A percentile compares a stretch with the other conserved stretches of the same genome.
These are phyloP conservation scores for Dendrocincla tyrannina DNA, from an alignment of 2,797 vertebrate species.

Conservation along the genomic window DNA sequence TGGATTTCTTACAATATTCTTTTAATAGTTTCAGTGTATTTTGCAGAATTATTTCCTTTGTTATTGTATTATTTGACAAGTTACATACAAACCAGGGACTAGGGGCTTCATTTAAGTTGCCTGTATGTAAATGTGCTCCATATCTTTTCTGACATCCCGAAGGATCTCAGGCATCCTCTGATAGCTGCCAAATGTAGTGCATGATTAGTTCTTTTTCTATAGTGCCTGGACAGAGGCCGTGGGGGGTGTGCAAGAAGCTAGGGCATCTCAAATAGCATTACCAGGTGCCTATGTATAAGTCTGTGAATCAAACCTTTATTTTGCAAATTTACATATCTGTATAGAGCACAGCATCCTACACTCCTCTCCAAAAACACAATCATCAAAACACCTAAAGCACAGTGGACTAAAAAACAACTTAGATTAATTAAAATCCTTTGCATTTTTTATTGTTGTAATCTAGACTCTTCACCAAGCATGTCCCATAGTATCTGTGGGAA, in stretches of 20 bases:
- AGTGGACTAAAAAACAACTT: background rate
- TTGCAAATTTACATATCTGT: background rate
- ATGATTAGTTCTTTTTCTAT: background rate
- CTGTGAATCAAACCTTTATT: background rate
- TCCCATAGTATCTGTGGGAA: background rate
- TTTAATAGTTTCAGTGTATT: background rate
- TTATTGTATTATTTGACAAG: background rate
- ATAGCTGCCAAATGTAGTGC: background rate
- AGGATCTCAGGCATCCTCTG: background rate
- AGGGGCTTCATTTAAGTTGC: background rate
- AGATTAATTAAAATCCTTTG: background rate
- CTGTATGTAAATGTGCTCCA: background rate
- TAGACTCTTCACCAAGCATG: background rate
- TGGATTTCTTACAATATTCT: background rate
- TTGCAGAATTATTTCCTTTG: background rate
- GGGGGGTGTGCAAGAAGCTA: background rate
- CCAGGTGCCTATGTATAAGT: background rate
- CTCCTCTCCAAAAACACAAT: background rate
- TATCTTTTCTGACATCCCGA: background rate
- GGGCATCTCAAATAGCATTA: background rate
- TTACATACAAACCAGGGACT: background rate
- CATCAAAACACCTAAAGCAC: background rate
- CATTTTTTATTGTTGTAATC: background rate
- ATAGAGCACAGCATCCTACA: background rate
- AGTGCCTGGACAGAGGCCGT: background rate